Evolutionary conservation across 1,140 invertebrate species (phyloP).

Genomic region (Tachypleus tridentatus): DNA sequence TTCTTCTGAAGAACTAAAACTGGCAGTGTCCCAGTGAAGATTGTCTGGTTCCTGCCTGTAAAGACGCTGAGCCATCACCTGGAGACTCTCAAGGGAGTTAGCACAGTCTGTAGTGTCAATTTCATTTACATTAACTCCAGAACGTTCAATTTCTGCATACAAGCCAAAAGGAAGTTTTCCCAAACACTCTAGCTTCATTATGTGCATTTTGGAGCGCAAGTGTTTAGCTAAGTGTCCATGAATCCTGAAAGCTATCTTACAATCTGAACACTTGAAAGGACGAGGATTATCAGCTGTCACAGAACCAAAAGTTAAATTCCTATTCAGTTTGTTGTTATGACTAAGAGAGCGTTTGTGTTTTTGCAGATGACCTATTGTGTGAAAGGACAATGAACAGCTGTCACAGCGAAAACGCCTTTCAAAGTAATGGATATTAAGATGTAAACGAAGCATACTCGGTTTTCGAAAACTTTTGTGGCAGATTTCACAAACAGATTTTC

Average conservation of each 20-base stretch:
- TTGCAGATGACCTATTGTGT: conserved; percentile 77
- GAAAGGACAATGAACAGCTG: conserved; percentile 73
- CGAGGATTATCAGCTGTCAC: conserved; percentile 74
- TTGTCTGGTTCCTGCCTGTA: no score
- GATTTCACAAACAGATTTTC: conserved; percentile 64
- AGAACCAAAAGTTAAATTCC: conserved; percentile 69
- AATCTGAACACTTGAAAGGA: conserved; percentile 85
- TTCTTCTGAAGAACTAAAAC: no score
- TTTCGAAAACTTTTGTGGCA: conserved; percentile 82
- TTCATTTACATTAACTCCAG: conserved; percentile 74
- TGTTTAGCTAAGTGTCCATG: conserved; percentile 92
- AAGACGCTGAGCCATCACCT: no score
- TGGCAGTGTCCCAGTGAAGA: no score
- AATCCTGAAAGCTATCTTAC: conserved; percentile 86
- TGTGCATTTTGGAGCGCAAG: conserved; percentile 87
- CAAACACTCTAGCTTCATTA: conserved; percentile 81
- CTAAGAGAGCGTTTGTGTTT: conserved; percentile 78
- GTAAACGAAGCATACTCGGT: conserved; percentile 71
- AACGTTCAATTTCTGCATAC: conserved; percentile 82
- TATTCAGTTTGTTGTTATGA: conserved; percentile 72
- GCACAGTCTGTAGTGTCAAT: conserved; percentile 87
- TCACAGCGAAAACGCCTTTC: conserved; percentile 80
- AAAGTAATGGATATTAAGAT: conserved; percentile 90
- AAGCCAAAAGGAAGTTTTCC: conserved; percentile 86
- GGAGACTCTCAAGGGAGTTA: conserved; percentile 71